phyloP scores from a whole-genome alignment of 2,797 vertebrate genomes.

The Kryptopterus vitreolus region DNA sequence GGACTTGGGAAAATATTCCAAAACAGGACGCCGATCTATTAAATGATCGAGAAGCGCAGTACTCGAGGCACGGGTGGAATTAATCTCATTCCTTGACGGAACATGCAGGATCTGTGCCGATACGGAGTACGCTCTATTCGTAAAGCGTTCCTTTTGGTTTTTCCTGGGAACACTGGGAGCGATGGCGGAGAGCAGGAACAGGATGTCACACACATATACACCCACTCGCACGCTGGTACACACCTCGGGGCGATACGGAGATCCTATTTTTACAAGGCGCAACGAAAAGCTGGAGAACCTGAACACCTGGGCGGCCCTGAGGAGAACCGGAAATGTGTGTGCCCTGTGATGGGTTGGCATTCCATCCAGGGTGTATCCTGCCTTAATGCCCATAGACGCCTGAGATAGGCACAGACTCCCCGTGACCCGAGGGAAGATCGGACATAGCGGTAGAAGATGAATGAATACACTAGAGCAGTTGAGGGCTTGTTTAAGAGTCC shows the following conservation, averaged over 20 bases:
- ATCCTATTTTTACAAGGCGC: background rate
- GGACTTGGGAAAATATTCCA: background rate
- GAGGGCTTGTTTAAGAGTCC: too few relatives aligned
- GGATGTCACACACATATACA: background rate
- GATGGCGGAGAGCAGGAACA: background rate
- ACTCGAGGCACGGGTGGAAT: background rate
- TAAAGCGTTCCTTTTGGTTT: background rate
- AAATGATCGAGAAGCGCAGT: background rate
- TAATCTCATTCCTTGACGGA: background rate
- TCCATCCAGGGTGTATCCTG: too few relatives aligned
- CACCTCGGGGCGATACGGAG: background rate
- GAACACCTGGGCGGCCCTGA: background rate
- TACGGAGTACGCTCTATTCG: background rate
- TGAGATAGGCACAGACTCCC: too few relatives aligned
- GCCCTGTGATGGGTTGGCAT: too few relatives aligned
- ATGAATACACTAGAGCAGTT: too few relatives aligned
- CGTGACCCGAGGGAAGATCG: too few relatives aligned
- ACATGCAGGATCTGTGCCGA: background rate
- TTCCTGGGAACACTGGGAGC: background rate
- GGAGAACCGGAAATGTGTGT: background rate
- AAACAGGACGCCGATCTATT: background rate
- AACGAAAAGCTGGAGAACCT: background rate
- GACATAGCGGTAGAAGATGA: too few relatives aligned
- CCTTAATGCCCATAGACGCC: too few relatives aligned
- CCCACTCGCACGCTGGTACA: background rate